Evolutionary conservation across 2,888 invertebrate species (phyloP).

Genomic region (Ptychoptera albimana): DNA sequence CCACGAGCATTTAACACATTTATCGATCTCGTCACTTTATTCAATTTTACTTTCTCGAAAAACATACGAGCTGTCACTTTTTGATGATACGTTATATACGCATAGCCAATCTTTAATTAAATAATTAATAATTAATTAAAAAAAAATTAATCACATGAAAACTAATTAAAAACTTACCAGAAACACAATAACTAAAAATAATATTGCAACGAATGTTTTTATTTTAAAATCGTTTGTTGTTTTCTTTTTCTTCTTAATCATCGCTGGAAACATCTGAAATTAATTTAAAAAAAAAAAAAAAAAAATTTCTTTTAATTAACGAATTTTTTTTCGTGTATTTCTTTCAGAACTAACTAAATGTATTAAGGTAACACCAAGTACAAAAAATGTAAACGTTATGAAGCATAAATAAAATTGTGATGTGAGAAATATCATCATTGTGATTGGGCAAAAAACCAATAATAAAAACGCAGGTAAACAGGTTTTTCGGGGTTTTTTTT

Average conservation of each 20-base stretch:
- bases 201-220: conserved; percentile 60
- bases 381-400: too few relatives aligned
- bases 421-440: too few relatives aligned
- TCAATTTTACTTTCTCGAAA: conserved; percentile 71
- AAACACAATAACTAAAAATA: conserved; percentile 67
- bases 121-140: background rate
- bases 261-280: conserved; percentile 55
- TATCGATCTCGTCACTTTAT: conserved; percentile 56
- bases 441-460: too few relatives aligned
- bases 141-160: background rate
- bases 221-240: conserved; percentile 61
- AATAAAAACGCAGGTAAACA: too few relatives aligned
- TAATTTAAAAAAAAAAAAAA: background rate
- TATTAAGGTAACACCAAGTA: too few relatives aligned
- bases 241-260: conserved; percentile 50
- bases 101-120: conserved; percentile 46
- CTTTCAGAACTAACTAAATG: too few relatives aligned
- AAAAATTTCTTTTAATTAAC: too few relatives aligned
- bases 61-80: conserved; percentile 68
- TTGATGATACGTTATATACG: conserved; percentile 69
- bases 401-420: too few relatives aligned
- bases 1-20: conserved; percentile 57
- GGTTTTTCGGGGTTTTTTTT: too few relatives aligned
- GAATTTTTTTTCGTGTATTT: too few relatives aligned
- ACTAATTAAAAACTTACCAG: conserved; percentile 29